Evolutionary conservation across 2,113 vertebrate genomes (phyloP), one percentile per base, ranked within the genome.

Genomic region (Erpornis zantholeuca): DNA sequence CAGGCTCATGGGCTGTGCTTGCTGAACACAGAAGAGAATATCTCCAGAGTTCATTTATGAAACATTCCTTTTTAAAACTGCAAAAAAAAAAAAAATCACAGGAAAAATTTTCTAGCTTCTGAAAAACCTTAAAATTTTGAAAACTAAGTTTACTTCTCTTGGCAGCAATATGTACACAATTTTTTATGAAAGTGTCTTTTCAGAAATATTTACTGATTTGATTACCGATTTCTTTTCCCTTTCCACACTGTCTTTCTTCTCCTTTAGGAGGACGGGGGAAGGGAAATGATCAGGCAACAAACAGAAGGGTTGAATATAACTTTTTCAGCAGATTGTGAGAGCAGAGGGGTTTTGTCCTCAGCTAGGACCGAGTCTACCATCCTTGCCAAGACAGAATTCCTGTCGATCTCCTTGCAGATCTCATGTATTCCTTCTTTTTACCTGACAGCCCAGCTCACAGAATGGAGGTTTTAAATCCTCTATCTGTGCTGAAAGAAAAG

Each of bases 91-190:
- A 69, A 71, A 52, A 7, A 20, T 13, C 16, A 24, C 36, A 60
- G 28, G 7, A 25, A 83, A 79, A 56, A 4, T 0, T 14, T 45
- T 12, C 5, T 60, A 65, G 52, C 22, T 71, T 66, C 45, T 66
- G 16, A n/a, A 65, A 50, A 64, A 44, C 0, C 5, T 21, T 50
- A 11, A n/a, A 6, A 31, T 47, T 83, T 65, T 61, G 2, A 27
- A 70, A 90, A 65, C 3, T 7, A 20, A 2, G 1, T 56, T 56
- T 70, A 71, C 25, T 60, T 83, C 31, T 31, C 12, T 47, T 22
- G 27, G 12, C 9, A 65, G 35, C 0, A 1, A 15, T 29, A 40
- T 1, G 1, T 35, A 53, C 15, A 13, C 12, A 53, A 3, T 3
- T 49, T 78, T 54, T 54, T 50, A 45, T 49, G 33, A 54, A 59